Percentiles rank a stretch among this genome's conserved stretches.
Evolutionary conservation across 2,113 vertebrate species (phyloP).

Genomic region (Meles meles): DNA sequence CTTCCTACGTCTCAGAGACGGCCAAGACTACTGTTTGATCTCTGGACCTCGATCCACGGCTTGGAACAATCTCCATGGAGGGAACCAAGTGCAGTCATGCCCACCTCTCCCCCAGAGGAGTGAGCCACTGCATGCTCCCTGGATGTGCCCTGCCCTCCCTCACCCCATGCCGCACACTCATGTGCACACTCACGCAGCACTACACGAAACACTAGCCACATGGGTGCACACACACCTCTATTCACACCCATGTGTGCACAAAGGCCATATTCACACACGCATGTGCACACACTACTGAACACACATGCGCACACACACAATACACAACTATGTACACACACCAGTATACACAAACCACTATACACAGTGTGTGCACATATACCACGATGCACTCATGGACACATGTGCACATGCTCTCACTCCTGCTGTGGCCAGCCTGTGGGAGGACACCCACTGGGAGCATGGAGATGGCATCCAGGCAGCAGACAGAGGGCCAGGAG

Average conservation of each 20-base stretch:
- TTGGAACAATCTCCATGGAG: fast-evolving
- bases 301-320: background rate
- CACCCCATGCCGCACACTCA: background rate
- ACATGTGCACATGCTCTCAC: fast-evolving
- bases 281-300: background rate
- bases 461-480: background rate
- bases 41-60: too few relatives aligned
- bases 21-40: background rate
- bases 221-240: background rate
- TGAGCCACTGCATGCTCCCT: too few relatives aligned
- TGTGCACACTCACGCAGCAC: background rate
- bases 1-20: background rate
- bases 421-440: background rate
- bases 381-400: background rate
- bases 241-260: background rate
- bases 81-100: fast-evolving
- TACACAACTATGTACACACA: background rate
- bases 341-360: background rate
- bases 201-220: background rate
- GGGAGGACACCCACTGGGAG: background rate
- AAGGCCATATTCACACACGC: too few relatives aligned
- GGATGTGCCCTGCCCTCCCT: background rate
- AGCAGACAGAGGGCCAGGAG: background rate
- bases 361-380: background rate
- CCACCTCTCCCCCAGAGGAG: background rate